Base-by-base conservation (phyloP, 2,113 vertebrate species). In the Cavia aperea region DNA sequence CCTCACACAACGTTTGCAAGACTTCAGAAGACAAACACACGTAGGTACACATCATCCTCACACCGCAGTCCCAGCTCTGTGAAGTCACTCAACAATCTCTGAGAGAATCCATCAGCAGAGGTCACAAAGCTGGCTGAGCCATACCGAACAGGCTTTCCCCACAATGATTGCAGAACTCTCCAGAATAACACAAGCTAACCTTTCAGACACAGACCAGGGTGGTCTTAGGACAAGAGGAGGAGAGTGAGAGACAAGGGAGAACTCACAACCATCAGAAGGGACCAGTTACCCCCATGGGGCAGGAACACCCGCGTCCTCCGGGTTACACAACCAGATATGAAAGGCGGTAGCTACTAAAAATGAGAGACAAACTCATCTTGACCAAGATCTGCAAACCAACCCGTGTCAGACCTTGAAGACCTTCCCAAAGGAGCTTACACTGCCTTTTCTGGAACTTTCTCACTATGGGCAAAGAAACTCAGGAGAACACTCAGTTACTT, bases 281-380 rank as follows among this genome's bases (percentile, higher is more conserved):
- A 10, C 66, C 39, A 43, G 15, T 9, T 19, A 83, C 36, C 58
- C 43, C 36, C 54, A 12, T 0, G 9, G 23, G 54, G 11, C 12
- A 2, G 33, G 39, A 54, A 68, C 19, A 51, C 8, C 56, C 51
- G 15, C 7, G 8, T 60, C 89, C 72, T 83, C 14, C 56, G 81
- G 90, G 18, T 79, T 33, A 12, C 14, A 16, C 39, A 16, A 18
- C 56, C 88, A 19, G 3, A 54, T 70, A 1, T 2, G 8, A 9
- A 2, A 84, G 88, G 39, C 60, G 36, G 43, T 2, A 23, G n/a
- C 13, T 66, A 88, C n/a, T 5, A 36, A 73, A 19, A n/a, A 51
- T 2, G 7, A 63, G 62, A 39, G 72, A 75, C 82, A 68, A 54
- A 81, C 9, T 18, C 0, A 0, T n/a, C 1, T 43, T 4, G 23